phyloP scores from a whole-genome alignment of 2,888 invertebrate genomes.

The Camponotus fellah region DNA sequence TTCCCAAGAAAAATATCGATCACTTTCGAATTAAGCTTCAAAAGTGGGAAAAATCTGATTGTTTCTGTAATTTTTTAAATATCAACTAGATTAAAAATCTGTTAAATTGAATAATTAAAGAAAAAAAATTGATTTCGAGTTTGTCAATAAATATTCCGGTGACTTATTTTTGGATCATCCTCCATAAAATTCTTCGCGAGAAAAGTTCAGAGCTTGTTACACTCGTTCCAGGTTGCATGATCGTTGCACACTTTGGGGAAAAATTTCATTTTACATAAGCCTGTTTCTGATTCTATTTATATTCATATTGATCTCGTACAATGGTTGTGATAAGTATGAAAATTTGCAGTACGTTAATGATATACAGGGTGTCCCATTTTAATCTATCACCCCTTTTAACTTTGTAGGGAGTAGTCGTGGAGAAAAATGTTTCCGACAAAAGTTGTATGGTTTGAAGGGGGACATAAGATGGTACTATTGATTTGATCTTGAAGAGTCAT shows the following conservation, averaged over 20 bases:
- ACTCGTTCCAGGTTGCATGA: constrained; percentile 65
- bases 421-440: no score
- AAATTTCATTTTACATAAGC: constrained; percentile 44
- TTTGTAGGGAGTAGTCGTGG: no score
- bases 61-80: background rate
- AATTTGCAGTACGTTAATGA: constrained; percentile 21
- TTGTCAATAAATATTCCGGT: background rate
- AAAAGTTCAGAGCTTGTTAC: constrained; percentile 62
- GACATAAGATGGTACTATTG: no score
- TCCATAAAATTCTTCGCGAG: background rate
- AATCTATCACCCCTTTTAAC: no score
- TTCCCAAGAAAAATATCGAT: background rate
- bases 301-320: background rate
- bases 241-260: constrained; percentile 59
- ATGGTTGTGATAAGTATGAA: constrained; percentile 19
- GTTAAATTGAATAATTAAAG: no score
- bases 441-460: no score
- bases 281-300: constrained; percentile 47
- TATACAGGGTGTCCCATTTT: no score
- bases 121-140: background rate
- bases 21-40: background rate
- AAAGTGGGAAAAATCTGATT: background rate
- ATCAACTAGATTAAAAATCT: no score
- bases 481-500: no score
- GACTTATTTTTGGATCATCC: constrained; percentile 1